Evolutionary conservation across 1,140 invertebrate species (phyloP), one percentile per base, ranked within the genome.

Genomic region (Drosophila takahashii): DNA sequence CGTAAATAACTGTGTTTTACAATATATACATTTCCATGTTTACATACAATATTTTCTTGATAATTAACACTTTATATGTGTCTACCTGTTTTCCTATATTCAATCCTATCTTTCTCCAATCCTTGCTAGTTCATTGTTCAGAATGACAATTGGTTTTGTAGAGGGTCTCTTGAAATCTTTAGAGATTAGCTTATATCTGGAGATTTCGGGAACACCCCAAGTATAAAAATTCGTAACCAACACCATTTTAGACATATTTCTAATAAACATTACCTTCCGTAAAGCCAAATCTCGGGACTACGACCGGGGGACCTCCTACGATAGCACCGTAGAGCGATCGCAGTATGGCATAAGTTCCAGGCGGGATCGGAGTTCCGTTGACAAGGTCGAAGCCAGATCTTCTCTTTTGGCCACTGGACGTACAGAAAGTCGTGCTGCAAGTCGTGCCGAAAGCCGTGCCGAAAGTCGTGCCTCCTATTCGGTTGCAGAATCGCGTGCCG

Each of bases 241-340:
- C 5, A 1, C 3, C 22, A 9, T 4, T 3, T 51, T 18, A 4
- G 2, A 15, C 15, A 18, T 34, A 47, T 2, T 7, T 26, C 9
- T 51, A 34, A 34, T 51, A 15, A 32, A 48, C n/a, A 10, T 48
- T 32, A 32, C 16, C 15, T 9, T 32, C 22, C 27, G 29, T 39
- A 45, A 65, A 87, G 76, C 51, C 56, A 67, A 81, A 57, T 54
- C 79, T 29, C 60, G 80, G 54, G 90, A 89, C 53, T 89, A 81
- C 56, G 83, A 85, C 54, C 62, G 90, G 51, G 90, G 86, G 15
- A 79, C 83, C 41, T 91, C 90, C 26, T 91, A 91, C 54, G 89
- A 91, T 53, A 89, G 80, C 59, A 81, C 76, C 42, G 75, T 50
- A 22, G 89, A 80, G 41, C 62, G 51, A 9, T 64, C 62, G 16